Percentiles rank a stretch among this genome's conserved stretches.
phyloP scores from a whole-genome alignment of 2,797 vertebrate genomes.

The Oreochromis mossambicus region DNA sequence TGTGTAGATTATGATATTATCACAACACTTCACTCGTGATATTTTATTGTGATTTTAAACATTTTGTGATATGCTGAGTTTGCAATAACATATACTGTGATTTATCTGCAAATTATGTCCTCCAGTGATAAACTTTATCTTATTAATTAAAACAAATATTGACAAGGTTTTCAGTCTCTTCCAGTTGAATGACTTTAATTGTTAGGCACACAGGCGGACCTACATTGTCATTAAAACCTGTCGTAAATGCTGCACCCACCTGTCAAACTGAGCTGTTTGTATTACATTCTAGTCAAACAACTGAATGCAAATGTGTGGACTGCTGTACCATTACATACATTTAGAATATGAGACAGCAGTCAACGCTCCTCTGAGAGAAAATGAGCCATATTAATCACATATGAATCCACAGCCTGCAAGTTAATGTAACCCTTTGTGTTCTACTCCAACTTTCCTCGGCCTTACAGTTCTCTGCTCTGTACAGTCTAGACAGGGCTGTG shows the following conservation, averaged over 20 bases:
- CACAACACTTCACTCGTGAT: neutral
- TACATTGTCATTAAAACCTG: neutral
- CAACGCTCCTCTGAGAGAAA: neutral
- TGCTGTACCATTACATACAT: neutral
- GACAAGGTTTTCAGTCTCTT: neutral
- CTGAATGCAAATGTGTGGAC: neutral
- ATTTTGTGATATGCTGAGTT: neutral
- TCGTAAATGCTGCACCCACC: neutral
- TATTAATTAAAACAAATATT: neutral
- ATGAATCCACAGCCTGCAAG: neutral
- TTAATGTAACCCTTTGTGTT: neutral
- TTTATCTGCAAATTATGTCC: neutral
- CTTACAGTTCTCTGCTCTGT: neutral
- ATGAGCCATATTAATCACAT: neutral
- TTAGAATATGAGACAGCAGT: neutral
- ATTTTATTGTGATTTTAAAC: neutral
- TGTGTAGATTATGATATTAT: neutral
- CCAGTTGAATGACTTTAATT: neutral
- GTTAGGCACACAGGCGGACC: neutral
- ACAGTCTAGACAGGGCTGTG: rapidly evolving
- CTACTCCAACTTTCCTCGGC: rapidly evolving
- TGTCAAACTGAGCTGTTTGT: neutral
- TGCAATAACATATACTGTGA: rapidly evolving
- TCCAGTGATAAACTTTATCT: neutral
- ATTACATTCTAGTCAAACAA: neutral